Evolutionary conservation across 1,140 invertebrate species (phyloP), one percentile per base, ranked within the genome.

Genomic region (Papilio dardanus): DNA sequence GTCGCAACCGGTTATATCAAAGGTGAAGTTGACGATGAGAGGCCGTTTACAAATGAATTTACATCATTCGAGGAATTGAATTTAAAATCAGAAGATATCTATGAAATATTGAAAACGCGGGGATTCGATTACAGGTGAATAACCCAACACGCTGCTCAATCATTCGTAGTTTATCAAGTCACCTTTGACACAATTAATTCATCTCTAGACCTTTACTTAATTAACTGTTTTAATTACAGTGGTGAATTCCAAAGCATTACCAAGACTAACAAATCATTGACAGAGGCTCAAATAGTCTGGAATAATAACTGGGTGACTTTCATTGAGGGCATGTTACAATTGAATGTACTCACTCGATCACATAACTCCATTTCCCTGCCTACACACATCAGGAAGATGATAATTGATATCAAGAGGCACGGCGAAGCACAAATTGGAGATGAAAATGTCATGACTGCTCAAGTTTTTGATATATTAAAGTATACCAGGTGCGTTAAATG

Each of bases 221-320:
- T n/a, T 21, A 62, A 75, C 16, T n/a, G 14, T 40, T 31, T 37
- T 65, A 67, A 28, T 73, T 83, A 80, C 37, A 88, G 86, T 10
- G 78, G 54, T 16, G 79, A 81, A 12, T 88, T 85, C n/a, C 76
- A 76, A 21, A 82, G 80, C 62, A 84, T 88, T 69, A 66, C 78
- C 12, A 80, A 73, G n/a, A 66, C 77, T 1, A 82, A 86, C 67
- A 31, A 76, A 21, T 74, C 82, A 8, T 40, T 85, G 19, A 75
- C 78, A 5, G 65, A 80, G 74, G 86, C 82, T 14, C 65, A 81
- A 31, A 42, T 88, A 31, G 28, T 74, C 14, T 88, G 83, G 84
- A 75, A 77, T 40, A 68, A 81, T 24, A 86, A 88, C 65, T 88
- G 86, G 86, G 82, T 86, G 0, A 85, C 86, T 16, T 42, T 83